Evolutionary conservation across 2,888 invertebrate species (phyloP).

Genomic region (Acronicta alni): DNA sequence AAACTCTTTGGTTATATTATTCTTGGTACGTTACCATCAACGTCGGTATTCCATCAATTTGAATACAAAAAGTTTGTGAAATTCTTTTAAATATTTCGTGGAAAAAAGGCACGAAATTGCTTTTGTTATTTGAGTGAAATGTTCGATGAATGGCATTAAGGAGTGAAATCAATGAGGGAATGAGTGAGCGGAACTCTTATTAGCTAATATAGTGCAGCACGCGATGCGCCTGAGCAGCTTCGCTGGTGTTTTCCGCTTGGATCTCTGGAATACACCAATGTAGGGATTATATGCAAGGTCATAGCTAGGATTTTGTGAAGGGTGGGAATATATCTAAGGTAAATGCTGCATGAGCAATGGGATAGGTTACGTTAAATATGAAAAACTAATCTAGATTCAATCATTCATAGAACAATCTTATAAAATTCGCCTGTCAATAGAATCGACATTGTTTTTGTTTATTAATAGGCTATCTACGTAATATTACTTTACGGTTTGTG

Average conservation of each 20-base stretch:
- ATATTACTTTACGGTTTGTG: too few species aligned
- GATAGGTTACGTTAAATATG: too few species aligned
- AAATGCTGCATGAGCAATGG: too few species aligned
- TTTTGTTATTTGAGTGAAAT: conserved; percentile 51
- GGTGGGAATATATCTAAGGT: too few species aligned
- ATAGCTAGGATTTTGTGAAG: too few species aligned
- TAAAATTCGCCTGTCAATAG: too few species aligned
- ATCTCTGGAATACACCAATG: conserved; percentile 3
- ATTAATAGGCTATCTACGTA: too few species aligned
- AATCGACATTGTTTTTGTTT: too few species aligned
- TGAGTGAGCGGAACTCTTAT: conserved; percentile 67
- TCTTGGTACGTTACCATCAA: conserved; percentile 36
- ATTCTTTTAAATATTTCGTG: conserved; percentile 24
- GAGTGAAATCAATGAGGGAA: conserved; percentile 69
- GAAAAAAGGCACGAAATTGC: conserved; percentile 38
- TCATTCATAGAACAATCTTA: too few species aligned
- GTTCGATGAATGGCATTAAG: conserved; percentile 68
- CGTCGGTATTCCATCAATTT: conserved; percentile 41
- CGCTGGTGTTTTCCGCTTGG: conserved; percentile 44
- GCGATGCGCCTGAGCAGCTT: conserved; percentile 63
- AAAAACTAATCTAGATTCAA: too few species aligned
- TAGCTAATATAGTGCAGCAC: conserved; percentile 75
- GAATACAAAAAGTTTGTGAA: conserved; percentile 26
- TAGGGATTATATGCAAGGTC: too few species aligned
- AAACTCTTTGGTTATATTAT: conserved; percentile 36